Base-by-base conservation (phyloP, 2,797 vertebrate species). In the Choloepus didactylus region DNA sequence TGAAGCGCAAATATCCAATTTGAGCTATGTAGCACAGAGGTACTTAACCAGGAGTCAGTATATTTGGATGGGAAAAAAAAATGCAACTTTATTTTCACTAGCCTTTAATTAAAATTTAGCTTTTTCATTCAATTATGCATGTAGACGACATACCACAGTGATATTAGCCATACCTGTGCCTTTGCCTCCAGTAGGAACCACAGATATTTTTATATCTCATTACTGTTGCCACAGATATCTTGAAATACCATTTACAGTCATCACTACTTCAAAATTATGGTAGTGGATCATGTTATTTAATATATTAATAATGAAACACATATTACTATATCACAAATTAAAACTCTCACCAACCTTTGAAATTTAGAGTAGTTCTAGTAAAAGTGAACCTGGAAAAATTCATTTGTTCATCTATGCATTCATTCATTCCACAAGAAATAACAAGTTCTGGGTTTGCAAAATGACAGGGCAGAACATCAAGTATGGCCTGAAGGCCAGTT, bases 221-320 rank as follows among this genome's bases (percentile, higher is more conserved):
- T 85, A 87, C 64, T 62, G 8, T 70, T 84, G 80, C 64, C 82
- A n/a, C 11, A 93, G 77, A 38, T 80, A 87, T 87, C 72, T 79
- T 90, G 44, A 97, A 87, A 82, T 69, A 81, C 14, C 6, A 35
- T 2, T 93, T 82, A 76, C 11, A 93, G 31, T 81, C 16, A 9
- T 5, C 7, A 75, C 54, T 83, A 29, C 12, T 51, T 93, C 38
- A 35, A 85, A 95, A 72, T 29, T 70, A 62, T 56, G 75, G 14
- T 64, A 56, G 41, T 88, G 84, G 90, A 85, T 89, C 51, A 35
- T 87, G 44, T 67, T 90, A 69, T 5, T 89, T 83, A 92, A 82
- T 85, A 73, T 90, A 85, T 75, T 95, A 92, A 84, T 84, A 76
- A 73, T 87, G 64, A 97, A 95, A 89, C 29, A 31, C 60, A 25